Conservation (phyloP, 2,113 vertebrate species). For the Urocolius indicus region DNA sequence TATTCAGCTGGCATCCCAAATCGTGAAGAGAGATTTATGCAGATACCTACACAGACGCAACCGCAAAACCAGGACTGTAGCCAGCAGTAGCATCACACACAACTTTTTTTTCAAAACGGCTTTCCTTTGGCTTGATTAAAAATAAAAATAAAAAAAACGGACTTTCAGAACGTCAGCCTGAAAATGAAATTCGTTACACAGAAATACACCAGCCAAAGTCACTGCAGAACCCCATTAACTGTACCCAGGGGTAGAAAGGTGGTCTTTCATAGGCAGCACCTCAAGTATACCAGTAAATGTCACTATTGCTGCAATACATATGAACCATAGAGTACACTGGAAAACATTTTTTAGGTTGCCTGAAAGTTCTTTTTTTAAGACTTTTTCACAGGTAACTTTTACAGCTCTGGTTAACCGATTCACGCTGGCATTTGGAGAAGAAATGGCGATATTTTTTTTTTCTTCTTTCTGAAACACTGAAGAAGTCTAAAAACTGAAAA, state of each 20-base stretch:
- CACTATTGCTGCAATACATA: not conserved
- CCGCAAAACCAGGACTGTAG: not conserved
- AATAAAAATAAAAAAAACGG: not conserved
- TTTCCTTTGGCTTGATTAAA: not conserved
- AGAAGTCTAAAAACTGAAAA: not conserved
- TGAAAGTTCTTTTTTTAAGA: not conserved
- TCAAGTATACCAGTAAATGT: not conserved
- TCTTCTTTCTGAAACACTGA: not conserved
- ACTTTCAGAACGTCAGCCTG: not conserved
- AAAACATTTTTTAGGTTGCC: not conserved
- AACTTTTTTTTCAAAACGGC: not conserved
- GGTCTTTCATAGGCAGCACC: not conserved
- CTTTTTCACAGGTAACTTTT: not conserved
- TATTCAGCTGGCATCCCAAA: slow-evolving; percentile 7
- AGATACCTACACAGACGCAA: not conserved
- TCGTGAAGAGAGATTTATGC: not conserved
- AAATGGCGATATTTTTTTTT: not conserved
- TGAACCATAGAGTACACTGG: not conserved
- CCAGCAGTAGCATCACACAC: not conserved
- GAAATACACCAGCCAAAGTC: rapidly evolving
- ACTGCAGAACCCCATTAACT: not conserved
- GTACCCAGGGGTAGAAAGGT: not conserved
- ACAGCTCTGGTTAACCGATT: not conserved
- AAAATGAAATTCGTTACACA: not conserved
- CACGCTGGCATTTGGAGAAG: not conserved